phyloP scores from a whole-genome alignment of 2,797 vertebrate species.

The Sphenodon punctatus region DNA sequence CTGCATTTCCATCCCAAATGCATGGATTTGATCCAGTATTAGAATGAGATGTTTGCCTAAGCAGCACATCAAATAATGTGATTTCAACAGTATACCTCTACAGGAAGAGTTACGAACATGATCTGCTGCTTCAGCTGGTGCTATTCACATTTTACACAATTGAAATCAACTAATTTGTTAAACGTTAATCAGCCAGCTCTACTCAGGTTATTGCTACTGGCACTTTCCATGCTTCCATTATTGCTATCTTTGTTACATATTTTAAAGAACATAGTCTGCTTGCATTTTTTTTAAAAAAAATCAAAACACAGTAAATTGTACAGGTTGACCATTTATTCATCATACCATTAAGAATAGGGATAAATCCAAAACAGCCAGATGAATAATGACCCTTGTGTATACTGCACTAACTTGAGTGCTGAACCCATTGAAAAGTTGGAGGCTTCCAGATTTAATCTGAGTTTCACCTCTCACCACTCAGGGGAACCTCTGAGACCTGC shows the following conservation, averaged over 20 bases:
- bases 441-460: fast-evolving
- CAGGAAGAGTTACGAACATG: neutral
- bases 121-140: neutral
- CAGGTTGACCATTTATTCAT: no score
- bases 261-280: no score
- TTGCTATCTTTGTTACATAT: no score
- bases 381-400: neutral
- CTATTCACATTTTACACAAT: neutral
- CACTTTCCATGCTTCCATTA: no score
- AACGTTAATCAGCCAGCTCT: no score
- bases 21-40: neutral
- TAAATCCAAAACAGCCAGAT: no score
- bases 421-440: neutral
- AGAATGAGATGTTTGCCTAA: neutral
- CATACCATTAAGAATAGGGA: no score
- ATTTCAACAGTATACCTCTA: neutral
- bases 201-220: no score
- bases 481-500: neutral
- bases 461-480: neutral
- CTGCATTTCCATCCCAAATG: no score
- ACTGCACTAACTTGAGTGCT: neutral
- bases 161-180: no score
- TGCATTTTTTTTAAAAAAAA: no score
- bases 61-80: neutral
- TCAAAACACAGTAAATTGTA: no score